These are phyloP conservation scores for Dasysyrphus albostriatus DNA, from an alignment of 2,888 invertebrate species.

Conservation along the genomic window DNA sequence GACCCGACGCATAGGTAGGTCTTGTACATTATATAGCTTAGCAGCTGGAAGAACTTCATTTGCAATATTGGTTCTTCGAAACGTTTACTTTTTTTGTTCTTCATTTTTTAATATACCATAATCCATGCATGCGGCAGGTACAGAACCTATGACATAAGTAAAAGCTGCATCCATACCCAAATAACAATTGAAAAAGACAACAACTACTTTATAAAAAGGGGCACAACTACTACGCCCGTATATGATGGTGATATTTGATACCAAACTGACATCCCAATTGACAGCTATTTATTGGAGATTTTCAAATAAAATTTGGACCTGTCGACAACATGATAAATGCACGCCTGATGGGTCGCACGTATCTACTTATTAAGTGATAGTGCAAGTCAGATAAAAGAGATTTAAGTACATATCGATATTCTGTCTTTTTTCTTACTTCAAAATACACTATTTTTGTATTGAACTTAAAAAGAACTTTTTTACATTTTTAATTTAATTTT, in stretches of 20 bases:
- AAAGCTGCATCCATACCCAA: conserved; percentile 51
- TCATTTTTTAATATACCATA: not conserved
- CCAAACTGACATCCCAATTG: conserved; percentile 70
- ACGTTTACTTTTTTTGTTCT: conserved; percentile 10
- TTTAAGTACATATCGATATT: too few relatives aligned
- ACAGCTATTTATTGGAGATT: conserved; percentile 74
- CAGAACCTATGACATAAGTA: not conserved
- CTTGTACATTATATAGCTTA: not conserved
- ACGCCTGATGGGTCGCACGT: not conserved
- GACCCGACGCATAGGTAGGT: not conserved
- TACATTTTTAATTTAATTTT: too few relatives aligned
- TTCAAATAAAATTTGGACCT: conserved; percentile 60
- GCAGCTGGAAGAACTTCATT: conserved; percentile 29
- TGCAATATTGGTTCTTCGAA: conserved; percentile 29
- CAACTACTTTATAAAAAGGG: conserved; percentile 28
- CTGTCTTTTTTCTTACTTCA: too few relatives aligned
- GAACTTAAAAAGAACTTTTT: too few relatives aligned
- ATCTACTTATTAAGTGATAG: not conserved
- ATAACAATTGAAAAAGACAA: conserved; percentile 46
- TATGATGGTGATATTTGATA: conserved; percentile 75
- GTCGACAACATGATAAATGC: conserved; percentile 46
- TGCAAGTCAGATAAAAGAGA: too few relatives aligned
- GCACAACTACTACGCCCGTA: conserved; percentile 53
- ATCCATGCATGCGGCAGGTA: not conserved
- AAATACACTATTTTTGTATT: too few relatives aligned